Evolutionary conservation across 2,113 vertebrate genomes (phyloP).

Genomic region (Caranx ignobilis): DNA sequence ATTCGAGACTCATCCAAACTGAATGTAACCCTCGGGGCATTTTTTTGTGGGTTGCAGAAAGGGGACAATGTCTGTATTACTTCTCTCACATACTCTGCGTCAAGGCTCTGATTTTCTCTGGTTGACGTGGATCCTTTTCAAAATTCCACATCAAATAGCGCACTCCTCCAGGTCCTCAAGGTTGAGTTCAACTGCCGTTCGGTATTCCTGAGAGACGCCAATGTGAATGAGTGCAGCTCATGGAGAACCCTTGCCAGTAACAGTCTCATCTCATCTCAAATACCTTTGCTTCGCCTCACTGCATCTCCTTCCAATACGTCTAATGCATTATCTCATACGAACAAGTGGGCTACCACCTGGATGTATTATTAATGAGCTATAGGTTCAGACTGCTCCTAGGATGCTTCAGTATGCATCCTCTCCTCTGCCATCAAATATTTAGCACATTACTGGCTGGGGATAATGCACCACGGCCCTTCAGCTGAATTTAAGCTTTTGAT

Average conservation of each 20-base stretch:
- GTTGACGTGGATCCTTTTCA: slow-evolving; percentile 27
- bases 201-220: slow-evolving; percentile 58
- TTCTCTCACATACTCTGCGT: not conserved
- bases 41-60: slow-evolving; percentile 2
- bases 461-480: slow-evolving; percentile 44
- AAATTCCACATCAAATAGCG: slow-evolving; percentile 41
- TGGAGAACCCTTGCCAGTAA: slow-evolving; percentile 46
- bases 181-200: slow-evolving; percentile 58
- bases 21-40: not conserved
- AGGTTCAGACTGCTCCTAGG: slow-evolving; percentile 66
- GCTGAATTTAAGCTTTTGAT: slow-evolving; percentile 73
- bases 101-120: slow-evolving; percentile 8
- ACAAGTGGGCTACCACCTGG: slow-evolving; percentile 44
- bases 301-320: slow-evolving; percentile 60
- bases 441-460: slow-evolving; percentile 62
- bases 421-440: slow-evolving; percentile 80
- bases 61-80: not conserved
- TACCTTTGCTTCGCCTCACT: slow-evolving; percentile 66
- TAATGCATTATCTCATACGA: slow-evolving; percentile 66
- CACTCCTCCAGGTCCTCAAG: slow-evolving; percentile 26
- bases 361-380: slow-evolving; percentile 82
- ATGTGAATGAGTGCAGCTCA: slow-evolving; percentile 42
- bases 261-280: slow-evolving; percentile 67
- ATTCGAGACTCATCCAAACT: not conserved
- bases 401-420: slow-evolving; percentile 56